Evolutionary conservation across 2,797 vertebrate species (phyloP).

Genomic region (Loris lydekkerianus): DNA sequence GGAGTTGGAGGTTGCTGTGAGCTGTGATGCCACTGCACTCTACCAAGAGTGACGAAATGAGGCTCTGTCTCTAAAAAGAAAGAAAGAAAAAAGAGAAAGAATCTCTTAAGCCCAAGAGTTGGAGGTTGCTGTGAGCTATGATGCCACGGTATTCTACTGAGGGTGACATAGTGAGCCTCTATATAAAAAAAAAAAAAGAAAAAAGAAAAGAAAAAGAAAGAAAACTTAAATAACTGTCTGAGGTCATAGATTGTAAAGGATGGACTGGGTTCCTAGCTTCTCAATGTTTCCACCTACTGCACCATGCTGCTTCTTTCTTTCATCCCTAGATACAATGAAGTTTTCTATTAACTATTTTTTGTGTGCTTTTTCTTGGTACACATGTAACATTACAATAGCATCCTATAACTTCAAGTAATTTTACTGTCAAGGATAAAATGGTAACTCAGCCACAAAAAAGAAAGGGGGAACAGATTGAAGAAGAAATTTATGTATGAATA

Average conservation of each 20-base stretch:
- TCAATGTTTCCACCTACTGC: background rate
- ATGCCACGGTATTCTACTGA: no score
- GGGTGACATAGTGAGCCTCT: no score
- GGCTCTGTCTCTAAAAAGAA: no score
- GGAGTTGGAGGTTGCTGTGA: no score
- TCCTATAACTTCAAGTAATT: background rate
- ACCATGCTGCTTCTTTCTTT: background rate
- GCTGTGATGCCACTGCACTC: no score
- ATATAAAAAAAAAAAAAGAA: no score
- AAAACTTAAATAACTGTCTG: background rate
- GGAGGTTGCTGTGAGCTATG: no score
- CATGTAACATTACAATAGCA: background rate
- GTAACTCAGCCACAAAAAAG: background rate
- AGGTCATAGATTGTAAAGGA: background rate
- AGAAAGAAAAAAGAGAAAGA: no score
- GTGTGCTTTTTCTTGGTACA: background rate
- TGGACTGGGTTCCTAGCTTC: background rate
- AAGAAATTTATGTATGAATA: background rate
- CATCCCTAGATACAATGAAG: background rate
- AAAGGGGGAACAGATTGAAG: background rate
- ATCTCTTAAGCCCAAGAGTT: no score
- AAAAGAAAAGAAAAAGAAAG: background rate
- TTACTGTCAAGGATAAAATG: background rate
- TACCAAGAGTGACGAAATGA: no score
- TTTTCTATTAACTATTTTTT: background rate